Evolutionary conservation across 2,797 vertebrate species (phyloP).

Genomic region (Poeciliopsis paucimaculata): DNA sequence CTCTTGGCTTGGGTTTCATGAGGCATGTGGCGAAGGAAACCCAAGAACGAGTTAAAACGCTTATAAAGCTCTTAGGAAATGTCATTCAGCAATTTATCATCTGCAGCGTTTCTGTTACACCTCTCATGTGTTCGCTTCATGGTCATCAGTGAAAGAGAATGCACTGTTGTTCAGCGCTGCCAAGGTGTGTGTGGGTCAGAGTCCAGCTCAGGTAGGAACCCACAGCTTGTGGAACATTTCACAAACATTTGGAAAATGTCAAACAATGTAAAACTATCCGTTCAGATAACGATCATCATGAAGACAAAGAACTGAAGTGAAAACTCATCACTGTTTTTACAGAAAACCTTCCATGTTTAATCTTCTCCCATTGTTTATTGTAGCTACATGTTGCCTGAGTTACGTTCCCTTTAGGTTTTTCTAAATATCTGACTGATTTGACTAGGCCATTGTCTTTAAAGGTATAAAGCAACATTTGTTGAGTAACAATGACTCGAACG

Average conservation of each 20-base stretch:
- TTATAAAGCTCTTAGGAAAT: constrained; percentile 68
- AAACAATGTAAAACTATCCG: constrained; percentile 78
- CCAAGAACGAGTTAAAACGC: constrained; percentile 64
- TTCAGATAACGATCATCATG: constrained; percentile 29
- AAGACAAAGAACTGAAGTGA: constrained; percentile 4
- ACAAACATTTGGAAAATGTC: constrained; percentile 73
- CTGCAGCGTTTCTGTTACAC: constrained; percentile 66
- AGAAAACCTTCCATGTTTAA: background rate
- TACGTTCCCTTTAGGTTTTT: background rate
- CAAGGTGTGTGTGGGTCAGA: constrained; percentile 57
- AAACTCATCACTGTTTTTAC: constrained; percentile 16
- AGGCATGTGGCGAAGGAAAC: constrained; percentile 65
- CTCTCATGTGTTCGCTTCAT: constrained; percentile 71
- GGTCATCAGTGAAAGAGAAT: constrained; percentile 71
- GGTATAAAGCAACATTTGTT: background rate
- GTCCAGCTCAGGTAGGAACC: constrained; percentile 65
- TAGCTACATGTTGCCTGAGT: constrained; percentile 53
- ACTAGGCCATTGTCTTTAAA: background rate
- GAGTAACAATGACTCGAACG: background rate
- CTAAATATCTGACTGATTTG: background rate
- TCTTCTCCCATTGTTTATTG: constrained; percentile 1
- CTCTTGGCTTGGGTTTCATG: constrained; percentile 61
- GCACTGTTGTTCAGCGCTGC: constrained; percentile 67
- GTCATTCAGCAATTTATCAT: constrained; percentile 72
- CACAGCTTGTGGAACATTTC: constrained; percentile 70